Conservation (phyloP, 1,140 invertebrate species). For the Hycleus cichorii region DNA sequence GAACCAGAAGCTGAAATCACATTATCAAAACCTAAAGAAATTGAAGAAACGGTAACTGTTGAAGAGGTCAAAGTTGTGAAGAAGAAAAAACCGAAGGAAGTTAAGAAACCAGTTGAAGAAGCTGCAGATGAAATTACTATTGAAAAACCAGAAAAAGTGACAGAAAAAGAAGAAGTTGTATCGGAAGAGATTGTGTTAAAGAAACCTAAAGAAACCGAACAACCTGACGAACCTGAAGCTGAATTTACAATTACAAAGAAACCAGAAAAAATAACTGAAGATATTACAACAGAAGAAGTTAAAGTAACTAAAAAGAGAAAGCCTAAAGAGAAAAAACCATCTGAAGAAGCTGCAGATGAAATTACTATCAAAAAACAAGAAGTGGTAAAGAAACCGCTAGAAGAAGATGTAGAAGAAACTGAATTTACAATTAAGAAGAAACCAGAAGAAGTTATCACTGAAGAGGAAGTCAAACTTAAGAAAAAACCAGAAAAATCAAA, state of each 20-base stretch:
- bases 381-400: constrained; percentile 32
- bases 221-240: constrained; percentile 17
- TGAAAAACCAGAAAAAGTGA: constrained; percentile 25
- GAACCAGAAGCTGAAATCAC: constrained; percentile 14
- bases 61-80: constrained; percentile 1
- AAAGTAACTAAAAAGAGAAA: constrained; percentile 25
- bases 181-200: constrained; percentile 35
- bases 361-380: constrained; percentile 33
- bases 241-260: constrained; percentile 31
- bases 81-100: constrained; percentile 31
- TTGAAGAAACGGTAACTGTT: constrained; percentile 26
- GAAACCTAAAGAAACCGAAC: constrained; percentile 41
- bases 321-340: constrained; percentile 32
- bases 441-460: constrained; percentile 35
- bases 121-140: constrained; percentile 16
- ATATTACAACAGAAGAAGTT: constrained; percentile 15
- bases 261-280: constrained; percentile 25
- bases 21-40: constrained; percentile 5
- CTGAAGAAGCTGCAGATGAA: constrained; percentile 18
- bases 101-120: constrained; percentile 25
- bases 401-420: constrained; percentile 33
- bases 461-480: constrained; percentile 37
- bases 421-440: constrained; percentile 41
- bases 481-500: constrained; percentile 23
- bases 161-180: constrained; percentile 23